Evolutionary conservation across 2,888 invertebrate genomes (phyloP).

Genomic region (Kuschelorhynchus macadamiae): DNA sequence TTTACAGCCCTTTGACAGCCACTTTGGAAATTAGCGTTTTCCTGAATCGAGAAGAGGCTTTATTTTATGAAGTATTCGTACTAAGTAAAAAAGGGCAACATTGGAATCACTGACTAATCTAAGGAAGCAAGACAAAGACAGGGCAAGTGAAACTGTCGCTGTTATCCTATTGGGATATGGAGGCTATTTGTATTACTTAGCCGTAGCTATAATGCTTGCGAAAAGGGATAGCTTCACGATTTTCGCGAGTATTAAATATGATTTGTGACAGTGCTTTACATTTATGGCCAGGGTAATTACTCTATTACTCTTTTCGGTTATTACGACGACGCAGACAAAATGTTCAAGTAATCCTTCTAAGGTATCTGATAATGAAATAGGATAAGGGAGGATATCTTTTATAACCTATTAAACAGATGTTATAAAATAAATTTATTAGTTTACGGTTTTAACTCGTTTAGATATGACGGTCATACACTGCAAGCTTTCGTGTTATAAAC

Average conservation of each 20-base stretch:
- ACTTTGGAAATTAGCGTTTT: too few relatives aligned
- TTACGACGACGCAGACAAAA: slow-evolving; percentile 28
- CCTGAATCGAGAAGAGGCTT: too few relatives aligned
- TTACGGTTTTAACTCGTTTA: too few relatives aligned
- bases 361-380: slow-evolving; percentile 20
- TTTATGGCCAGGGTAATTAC: slow-evolving; percentile 62
- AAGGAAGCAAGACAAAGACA: slow-evolving; percentile 44
- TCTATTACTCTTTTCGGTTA: slow-evolving; percentile 49
- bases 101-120: slow-evolving; percentile 31
- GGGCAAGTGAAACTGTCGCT: slow-evolving; percentile 52
- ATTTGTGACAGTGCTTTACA: slow-evolving; percentile 66
- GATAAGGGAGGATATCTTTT: too few relatives aligned
- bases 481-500: too few relatives aligned
- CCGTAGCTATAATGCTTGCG: slow-evolving; percentile 70
- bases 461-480: too few relatives aligned
- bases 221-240: slow-evolving; percentile 68
- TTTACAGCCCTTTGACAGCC: too few relatives aligned
- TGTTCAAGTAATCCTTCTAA: slow-evolving; percentile 27
- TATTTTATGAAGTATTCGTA: too few relatives aligned
- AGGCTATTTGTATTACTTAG: slow-evolving; percentile 72
- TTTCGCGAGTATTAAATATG: slow-evolving; percentile 69
- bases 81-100: not conserved
- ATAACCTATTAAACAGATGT: too few relatives aligned
- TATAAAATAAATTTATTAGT: too few relatives aligned
- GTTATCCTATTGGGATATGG: slow-evolving; percentile 64